Evolutionary conservation across 2,113 vertebrate genomes (phyloP).

Genomic region (Brienomyrus longianalis): DNA sequence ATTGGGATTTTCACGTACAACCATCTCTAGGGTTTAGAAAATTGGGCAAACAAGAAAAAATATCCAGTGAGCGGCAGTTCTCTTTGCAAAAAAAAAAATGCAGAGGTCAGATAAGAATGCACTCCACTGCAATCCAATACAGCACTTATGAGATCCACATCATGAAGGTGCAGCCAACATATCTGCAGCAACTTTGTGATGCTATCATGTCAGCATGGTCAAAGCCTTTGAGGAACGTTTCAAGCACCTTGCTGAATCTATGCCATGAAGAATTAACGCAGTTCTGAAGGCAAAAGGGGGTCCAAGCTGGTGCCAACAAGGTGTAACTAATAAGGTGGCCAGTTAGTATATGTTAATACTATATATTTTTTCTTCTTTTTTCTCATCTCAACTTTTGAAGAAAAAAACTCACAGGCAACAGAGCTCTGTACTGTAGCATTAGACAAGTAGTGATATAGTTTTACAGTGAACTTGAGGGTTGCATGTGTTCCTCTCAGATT

Average conservation of each 20-base stretch:
- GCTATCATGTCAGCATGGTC: not conserved
- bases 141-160: not conserved
- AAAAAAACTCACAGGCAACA: not conserved
- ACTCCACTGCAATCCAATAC: not conserved
- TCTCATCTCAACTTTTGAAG: not conserved
- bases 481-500: conserved; percentile 59
- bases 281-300: not conserved
- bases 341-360: not conserved
- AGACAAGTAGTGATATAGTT: not conserved
- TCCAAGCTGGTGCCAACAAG: not conserved
- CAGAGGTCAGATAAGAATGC: not conserved
- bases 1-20: not conserved
- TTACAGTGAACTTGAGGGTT: not conserved
- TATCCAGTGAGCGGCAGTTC: not conserved
- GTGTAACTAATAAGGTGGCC: not conserved
- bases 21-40: not conserved
- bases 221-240: not conserved
- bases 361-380: not conserved
- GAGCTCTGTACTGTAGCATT: not conserved
- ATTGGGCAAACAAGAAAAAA: not conserved
- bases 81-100: not conserved
- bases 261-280: not conserved
- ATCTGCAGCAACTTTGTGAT: not conserved
- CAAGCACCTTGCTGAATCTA: not conserved
- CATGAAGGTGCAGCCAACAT: not conserved